A percentile compares a stretch with the other conserved stretches of the same genome.
phyloP scores from a whole-genome alignment of 2,888 invertebrate genomes.

The Branchipolynoe longqiensis region DNA sequence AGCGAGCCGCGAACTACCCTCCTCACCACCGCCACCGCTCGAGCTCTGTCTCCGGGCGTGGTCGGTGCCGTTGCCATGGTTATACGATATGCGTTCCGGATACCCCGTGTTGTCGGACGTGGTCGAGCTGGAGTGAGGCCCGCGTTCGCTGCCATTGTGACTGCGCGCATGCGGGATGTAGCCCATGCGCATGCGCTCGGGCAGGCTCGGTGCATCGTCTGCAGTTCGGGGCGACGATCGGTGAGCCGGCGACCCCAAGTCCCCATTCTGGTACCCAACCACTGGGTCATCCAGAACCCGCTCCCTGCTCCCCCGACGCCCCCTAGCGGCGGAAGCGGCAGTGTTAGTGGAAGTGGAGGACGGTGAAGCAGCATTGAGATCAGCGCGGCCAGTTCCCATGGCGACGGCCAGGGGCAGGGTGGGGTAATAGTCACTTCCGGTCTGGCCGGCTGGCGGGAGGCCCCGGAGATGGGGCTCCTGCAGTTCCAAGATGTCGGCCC shows the following conservation, averaged over 20 bases:
- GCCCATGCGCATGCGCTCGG: background rate
- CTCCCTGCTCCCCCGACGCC: background rate
- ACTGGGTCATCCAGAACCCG: background rate
- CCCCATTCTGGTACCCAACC: no score
- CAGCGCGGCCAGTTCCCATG: no score
- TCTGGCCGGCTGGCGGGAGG: background rate
- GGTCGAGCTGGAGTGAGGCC: no score
- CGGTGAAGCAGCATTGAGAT: no score
- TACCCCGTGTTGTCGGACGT: no score
- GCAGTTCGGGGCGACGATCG: background rate
- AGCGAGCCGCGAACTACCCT: background rate
- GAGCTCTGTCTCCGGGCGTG: no score
- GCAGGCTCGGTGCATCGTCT: background rate
- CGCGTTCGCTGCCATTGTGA: background rate
- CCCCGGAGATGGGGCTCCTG: background rate
- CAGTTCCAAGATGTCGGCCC: slow-evolving; percentile 57
- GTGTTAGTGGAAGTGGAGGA: background rate
- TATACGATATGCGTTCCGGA: no score
- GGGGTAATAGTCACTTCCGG: background rate
- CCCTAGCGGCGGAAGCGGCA: background rate
- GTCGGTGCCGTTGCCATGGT: no score
- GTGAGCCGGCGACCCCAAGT: no score
- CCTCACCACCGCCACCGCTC: no score
- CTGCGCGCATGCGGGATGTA: background rate
- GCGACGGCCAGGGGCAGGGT: background rate